Conservation (phyloP, 2,797 vertebrate genomes). For the Picus viridis region DNA sequence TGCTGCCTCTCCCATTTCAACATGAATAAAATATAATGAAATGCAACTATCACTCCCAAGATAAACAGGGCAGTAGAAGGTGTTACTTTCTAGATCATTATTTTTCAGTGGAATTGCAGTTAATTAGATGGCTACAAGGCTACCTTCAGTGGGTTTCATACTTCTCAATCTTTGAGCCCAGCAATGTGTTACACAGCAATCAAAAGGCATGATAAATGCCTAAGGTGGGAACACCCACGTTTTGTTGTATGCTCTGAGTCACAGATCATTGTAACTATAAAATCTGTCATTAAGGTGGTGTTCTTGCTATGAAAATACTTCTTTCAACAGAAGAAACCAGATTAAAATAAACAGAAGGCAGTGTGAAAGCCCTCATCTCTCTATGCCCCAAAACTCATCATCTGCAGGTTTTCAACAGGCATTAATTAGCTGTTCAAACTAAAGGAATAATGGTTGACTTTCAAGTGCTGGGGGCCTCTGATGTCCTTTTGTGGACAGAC, state of each 20-base stretch:
- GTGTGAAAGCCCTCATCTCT: background rate
- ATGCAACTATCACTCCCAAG: background rate
- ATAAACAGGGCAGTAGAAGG: background rate
- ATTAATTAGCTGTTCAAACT: background rate
- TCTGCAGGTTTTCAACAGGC: background rate
- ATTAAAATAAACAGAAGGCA: background rate
- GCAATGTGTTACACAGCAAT: background rate
- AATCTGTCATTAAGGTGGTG: background rate
- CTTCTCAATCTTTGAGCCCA: background rate
- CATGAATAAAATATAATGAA: background rate
- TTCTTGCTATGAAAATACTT: background rate
- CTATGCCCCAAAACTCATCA: background rate
- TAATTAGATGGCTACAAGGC: background rate
- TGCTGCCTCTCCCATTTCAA: background rate
- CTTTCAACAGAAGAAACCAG: background rate
- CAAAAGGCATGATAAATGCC: constrained; percentile 3
- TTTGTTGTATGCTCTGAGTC: background rate
- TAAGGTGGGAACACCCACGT: background rate
- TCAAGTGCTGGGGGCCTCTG: background rate
- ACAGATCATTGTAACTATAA: background rate
- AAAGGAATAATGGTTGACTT: background rate
- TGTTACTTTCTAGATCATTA: background rate
- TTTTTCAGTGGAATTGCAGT: background rate
- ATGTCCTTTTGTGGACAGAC: background rate
- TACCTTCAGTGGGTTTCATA: background rate